Base-by-base conservation (phyloP, 1,140 invertebrate species). In the Cydia pomonella region DNA sequence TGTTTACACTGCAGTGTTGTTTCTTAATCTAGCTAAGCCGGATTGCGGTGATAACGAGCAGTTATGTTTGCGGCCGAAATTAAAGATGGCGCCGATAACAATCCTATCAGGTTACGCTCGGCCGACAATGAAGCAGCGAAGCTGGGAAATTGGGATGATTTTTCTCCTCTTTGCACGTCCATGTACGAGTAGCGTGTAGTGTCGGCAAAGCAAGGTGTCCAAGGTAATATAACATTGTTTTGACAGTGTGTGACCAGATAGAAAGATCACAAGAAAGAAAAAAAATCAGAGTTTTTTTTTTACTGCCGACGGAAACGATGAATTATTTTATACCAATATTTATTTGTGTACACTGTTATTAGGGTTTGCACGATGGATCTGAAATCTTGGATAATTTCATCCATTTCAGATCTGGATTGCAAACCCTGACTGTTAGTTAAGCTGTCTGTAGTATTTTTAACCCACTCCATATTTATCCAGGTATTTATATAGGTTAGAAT, bases 81-180 rank as follows among this genome's bases (percentile, higher is more conserved):
- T 92, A 90, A 92, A 93, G 91, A 93, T 93, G 85, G 84, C 87
- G 87, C 89, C 83, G 91, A 92, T 91, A 93, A 91, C 88, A 91
- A 84, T 91, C 91, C 88, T 87, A 92, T 93, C 88, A 92, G 82
- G 80, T 77, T 72, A 81, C 78, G 77, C 78, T 82, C 82, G 77
- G 80, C 79, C 86, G 84, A 88, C 84, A 83, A 84, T 84, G 79
- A 82, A 80, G 80, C 81, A 78, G 80, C 76, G 72, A 78, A 73
- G 75, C 23, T 75, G 80, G 89, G 90, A 92, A 92, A 92, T 93
- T 90, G 89, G 90, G 90, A 87, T 92, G 91, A 92, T 93, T 92
- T 93, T 93, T 93, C 91, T 92, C 81, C 83, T 82, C 86, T 85
- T 84, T 91, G 78, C 90, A 88, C 85, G 82, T 86, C 85, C 80